Percentiles rank a stretch among this genome's conserved stretches.
These are phyloP conservation scores for Cephus spinipes DNA, from an alignment of 2,888 invertebrate genomes.

Conservation along the genomic window DNA sequence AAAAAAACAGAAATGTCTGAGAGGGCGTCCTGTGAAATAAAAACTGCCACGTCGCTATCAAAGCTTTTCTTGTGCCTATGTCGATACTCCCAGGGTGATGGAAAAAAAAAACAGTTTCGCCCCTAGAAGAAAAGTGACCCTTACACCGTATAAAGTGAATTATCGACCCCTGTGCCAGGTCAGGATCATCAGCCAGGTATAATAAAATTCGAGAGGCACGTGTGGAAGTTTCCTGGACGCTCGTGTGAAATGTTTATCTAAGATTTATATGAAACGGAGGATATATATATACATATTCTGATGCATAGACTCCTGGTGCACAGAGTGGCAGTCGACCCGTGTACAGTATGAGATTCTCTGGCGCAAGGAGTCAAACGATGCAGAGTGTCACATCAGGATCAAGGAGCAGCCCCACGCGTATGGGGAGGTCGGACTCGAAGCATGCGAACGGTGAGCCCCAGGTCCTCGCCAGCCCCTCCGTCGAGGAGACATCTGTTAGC, in stretches of 20 bases:
- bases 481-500: constrained; percentile 61
- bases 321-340: constrained; percentile 57
- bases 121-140: neutral
- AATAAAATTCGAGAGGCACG: neutral
- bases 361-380: constrained; percentile 68
- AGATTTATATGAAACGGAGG: neutral
- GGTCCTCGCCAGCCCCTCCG: constrained; percentile 56
- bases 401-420: constrained; percentile 58
- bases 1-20: neutral
- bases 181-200: neutral
- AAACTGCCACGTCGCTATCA: neutral
- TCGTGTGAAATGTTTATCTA: neutral
- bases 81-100: neutral
- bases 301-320: constrained; percentile 25
- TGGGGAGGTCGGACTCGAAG: constrained; percentile 40
- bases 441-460: constrained; percentile 58
- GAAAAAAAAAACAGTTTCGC: neutral
- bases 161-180: neutral
- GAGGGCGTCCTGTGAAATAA: neutral
- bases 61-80: neutral
- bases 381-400: constrained; percentile 68
- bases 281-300: neutral
- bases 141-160: neutral
- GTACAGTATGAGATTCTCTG: constrained; percentile 69
- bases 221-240: neutral